phyloP scores from a whole-genome alignment of 1,140 invertebrate genomes.

The Tyrophagus putrescentiae region DNA sequence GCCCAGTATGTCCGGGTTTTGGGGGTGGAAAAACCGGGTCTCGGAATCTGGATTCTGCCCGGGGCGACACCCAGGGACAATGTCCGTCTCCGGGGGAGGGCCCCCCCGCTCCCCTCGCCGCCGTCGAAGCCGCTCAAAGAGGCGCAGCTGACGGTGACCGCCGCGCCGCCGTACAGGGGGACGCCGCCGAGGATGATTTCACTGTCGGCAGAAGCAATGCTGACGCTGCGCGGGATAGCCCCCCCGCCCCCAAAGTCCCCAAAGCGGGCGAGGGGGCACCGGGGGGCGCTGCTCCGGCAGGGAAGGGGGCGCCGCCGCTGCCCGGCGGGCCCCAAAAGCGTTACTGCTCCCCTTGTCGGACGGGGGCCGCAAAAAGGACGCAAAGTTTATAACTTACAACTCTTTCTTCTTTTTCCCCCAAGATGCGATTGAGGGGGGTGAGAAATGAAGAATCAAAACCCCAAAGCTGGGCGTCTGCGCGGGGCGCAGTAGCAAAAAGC shows the following conservation, averaged over 20 bases:
- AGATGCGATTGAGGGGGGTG: conserved; percentile 1
- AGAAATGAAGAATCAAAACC: conserved; percentile 4
- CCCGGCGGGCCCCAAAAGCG: too few species aligned
- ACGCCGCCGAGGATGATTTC: conserved; percentile 83
- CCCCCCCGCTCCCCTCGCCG: conserved; percentile 81
- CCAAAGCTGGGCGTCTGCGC: not conserved
- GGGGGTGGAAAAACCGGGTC: conserved; percentile 49
- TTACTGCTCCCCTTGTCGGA: conserved; percentile 54
- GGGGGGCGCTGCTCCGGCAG: conserved; percentile 41
- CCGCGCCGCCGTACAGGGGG: conserved; percentile 91
- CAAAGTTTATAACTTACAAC: not conserved
- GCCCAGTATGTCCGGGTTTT: conserved; percentile 85
- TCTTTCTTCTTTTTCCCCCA: not conserved
- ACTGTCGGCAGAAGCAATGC: conserved; percentile 80
- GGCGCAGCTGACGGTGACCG: conserved; percentile 81
- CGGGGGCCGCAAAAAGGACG: not conserved
- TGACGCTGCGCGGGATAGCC: conserved; percentile 84
- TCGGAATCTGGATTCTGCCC: conserved; percentile 76
- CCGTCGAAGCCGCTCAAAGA: conserved; percentile 81
- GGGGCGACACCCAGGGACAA: conserved; percentile 75
- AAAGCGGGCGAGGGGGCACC: conserved; percentile 71
- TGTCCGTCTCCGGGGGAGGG: conserved; percentile 76
- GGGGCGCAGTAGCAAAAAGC: not conserved
- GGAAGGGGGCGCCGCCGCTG: too few species aligned
- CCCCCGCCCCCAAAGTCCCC: conserved; percentile 95